Evolutionary conservation across 2,797 vertebrate species (phyloP), one percentile per base, ranked within the genome.

Genomic region (Diplodus sargus): DNA sequence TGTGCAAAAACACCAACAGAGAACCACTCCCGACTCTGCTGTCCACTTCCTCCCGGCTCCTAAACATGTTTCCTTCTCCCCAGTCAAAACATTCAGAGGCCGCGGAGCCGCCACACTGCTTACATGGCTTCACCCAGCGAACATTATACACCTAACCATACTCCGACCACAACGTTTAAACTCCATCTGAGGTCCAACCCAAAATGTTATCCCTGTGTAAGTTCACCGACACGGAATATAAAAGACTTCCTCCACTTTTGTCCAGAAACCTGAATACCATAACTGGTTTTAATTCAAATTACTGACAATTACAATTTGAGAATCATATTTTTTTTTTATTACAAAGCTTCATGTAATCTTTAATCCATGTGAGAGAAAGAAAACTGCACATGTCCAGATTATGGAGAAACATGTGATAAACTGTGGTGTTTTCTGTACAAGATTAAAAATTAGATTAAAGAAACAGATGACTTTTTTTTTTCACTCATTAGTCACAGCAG

Each of bases 21-120:
- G 79, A 80, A 87, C 82, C 93, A 95, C 95, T 95, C 94, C 89
- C 91, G 85, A 85, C 90, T 95, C 94, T 49, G 91, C 95, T 95
- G 95, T 87, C 92, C 85, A 90, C 91, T 89, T 95, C 95, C 93
- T 95, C 93, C 91, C 87, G 95, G 93, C 92, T 94, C 94, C 95
- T 94, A 95, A 92, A 93, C 93, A 94, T 94, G 90, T 94, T 90
- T 93, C 93, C 91, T 90, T 92, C 82, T 75, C 90, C 91, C 28
- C 84, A 92, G 86, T 93, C 93, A 96, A 94, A 96, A 95, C 95
- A 96, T 95, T 94, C 91, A 91, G 90, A 87, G 87, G 85, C 94
- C 95, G 52, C 53, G 1, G 64, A 42, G 58, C 74, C 52, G 48
- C 81, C 82, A 66, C 76, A 82, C 17, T 62, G 79, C 79, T 86